A percentile compares a stretch with the other conserved stretches of the same genome.
Conservation (phyloP, 2,797 vertebrate genomes). For the Poliocrania exsul region DNA sequence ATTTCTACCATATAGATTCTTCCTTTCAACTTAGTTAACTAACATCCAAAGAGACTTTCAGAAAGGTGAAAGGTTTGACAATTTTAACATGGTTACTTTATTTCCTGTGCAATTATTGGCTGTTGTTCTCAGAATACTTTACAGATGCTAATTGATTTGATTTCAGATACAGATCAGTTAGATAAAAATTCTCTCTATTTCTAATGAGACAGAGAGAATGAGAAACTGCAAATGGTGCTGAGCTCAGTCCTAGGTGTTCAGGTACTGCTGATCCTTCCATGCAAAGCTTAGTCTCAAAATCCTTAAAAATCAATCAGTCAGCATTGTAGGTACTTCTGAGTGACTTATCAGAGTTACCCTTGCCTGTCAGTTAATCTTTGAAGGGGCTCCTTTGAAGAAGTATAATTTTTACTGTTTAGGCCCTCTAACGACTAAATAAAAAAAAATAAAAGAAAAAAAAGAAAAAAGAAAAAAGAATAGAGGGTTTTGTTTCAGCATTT, state of each 20-base stretch:
- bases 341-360: not conserved
- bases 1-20: slow-evolving; percentile 10
- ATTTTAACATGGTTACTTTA: not conserved
- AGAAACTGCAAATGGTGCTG: not conserved
- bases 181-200: not conserved
- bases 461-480: not conserved
- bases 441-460: not conserved
- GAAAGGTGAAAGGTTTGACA: not conserved
- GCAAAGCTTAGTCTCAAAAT: not conserved
- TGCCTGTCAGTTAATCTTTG: not conserved
- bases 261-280: not conserved
- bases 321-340: not conserved
- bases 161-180: slow-evolving; percentile 5
- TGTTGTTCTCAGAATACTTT: not conserved
- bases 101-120: not conserved
- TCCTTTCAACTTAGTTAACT: not conserved
- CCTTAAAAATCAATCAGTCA: not conserved
- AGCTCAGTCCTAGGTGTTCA: not conserved
- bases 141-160: not conserved
- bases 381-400: not conserved
- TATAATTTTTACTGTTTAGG: not conserved
- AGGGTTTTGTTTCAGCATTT: not conserved
- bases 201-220: not conserved
- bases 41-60: not conserved
- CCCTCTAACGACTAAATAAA: not conserved